These are phyloP conservation scores for Polypterus bichir DNA, from an alignment of 2,113 vertebrate species.

Conservation along the genomic window DNA sequence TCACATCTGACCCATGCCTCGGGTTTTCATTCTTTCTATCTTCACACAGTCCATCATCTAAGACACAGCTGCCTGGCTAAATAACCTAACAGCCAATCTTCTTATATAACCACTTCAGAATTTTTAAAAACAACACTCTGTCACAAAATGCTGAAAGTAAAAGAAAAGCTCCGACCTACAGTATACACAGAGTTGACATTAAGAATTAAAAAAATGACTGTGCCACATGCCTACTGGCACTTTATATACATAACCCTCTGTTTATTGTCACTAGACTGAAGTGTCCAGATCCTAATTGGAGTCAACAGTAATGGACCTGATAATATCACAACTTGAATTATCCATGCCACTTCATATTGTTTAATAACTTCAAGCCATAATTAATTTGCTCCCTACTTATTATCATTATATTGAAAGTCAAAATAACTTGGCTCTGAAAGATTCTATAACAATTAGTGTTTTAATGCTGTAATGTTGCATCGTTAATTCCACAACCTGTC, in stretches of 20 bases:
- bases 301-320: not conserved
- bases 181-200: too few relatives aligned
- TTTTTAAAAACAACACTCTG: too few relatives aligned
- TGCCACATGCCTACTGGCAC: not conserved
- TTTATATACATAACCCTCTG: not conserved
- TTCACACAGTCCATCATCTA: too few relatives aligned
- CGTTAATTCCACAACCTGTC: slow-evolving; percentile 3
- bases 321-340: slow-evolving; percentile 11
- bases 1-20: too few relatives aligned
- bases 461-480: not conserved
- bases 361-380: slow-evolving; percentile 12
- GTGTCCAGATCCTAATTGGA: slow-evolving; percentile 1
- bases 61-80: too few relatives aligned
- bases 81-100: too few relatives aligned
- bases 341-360: slow-evolving; percentile 3
- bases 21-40: too few relatives aligned
- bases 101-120: too few relatives aligned
- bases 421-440: slow-evolving; percentile 1
- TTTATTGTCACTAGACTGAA: not conserved
- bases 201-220: too few relatives aligned
- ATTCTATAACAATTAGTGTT: slow-evolving; percentile 3
- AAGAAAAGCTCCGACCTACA: too few relatives aligned
- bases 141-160: too few relatives aligned
- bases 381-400: slow-evolving; percentile 9
- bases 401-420: slow-evolving; percentile 3